Conservation (phyloP, 2,888 invertebrate species). For the Ecliptopera silaceata region DNA sequence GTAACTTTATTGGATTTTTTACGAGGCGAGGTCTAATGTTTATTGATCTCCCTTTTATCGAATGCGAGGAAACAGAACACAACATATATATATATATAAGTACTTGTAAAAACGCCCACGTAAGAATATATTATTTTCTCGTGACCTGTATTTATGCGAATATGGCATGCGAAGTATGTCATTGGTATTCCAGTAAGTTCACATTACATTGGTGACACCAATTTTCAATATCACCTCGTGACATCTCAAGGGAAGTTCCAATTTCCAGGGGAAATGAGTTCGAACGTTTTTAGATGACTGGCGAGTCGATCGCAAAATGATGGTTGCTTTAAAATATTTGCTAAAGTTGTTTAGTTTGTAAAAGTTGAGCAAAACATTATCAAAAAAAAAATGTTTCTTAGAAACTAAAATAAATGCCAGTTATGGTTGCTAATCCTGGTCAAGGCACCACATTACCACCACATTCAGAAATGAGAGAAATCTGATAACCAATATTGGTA, state of each 20-base stretch:
- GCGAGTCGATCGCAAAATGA: not conserved
- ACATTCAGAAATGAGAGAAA: not conserved
- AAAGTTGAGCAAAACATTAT: too few species aligned
- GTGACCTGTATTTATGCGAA: too few species aligned
- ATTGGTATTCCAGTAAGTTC: not conserved
- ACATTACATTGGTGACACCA: not conserved
- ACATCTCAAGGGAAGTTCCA: not conserved
- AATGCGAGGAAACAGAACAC: not conserved
- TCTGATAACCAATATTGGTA: not conserved
- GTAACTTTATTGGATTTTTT: conserved; percentile 9
- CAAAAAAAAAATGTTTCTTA: too few species aligned
- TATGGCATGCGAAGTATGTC: too few species aligned
- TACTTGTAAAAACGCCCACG: too few species aligned
- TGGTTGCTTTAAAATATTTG: too few species aligned
- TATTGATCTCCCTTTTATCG: conserved; percentile 2
- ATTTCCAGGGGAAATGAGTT: not conserved
- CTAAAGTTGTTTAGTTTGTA: too few species aligned
- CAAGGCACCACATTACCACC: not conserved
- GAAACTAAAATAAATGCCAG: too few species aligned
- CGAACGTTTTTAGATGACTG: not conserved
- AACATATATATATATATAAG: not conserved
- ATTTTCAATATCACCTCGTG: not conserved
- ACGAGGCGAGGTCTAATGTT: conserved; percentile 3
- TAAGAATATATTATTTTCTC: too few species aligned
- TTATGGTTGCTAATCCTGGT: not conserved